These are phyloP conservation scores for Sylvia atricapilla DNA, from an alignment of 2,113 vertebrate genomes.

Conservation along the genomic window DNA sequence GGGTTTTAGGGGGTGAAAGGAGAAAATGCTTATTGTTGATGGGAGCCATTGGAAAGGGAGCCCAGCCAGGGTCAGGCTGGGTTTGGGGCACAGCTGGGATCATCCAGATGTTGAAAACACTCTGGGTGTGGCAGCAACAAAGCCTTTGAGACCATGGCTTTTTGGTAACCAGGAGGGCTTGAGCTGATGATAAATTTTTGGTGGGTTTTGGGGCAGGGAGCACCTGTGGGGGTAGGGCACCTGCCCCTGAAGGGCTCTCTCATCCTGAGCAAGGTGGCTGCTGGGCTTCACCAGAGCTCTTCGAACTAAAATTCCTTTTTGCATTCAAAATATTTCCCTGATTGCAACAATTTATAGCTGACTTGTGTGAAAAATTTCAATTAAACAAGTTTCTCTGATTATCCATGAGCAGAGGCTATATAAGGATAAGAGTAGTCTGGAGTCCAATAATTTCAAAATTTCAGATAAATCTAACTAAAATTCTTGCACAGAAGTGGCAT, in stretches of 20 bases:
- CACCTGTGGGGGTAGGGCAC: no score
- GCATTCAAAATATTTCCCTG: background rate
- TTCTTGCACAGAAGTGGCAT: background rate
- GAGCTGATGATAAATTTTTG: background rate
- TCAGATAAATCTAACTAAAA: background rate
- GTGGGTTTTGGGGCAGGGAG: background rate
- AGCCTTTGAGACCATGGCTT: background rate
- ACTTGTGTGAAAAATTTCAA: background rate
- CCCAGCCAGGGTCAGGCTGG: background rate
- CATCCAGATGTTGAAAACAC: background rate
- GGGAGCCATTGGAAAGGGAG: background rate
- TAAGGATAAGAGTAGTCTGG: background rate
- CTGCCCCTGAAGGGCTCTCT: background rate
- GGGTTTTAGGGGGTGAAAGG: background rate
- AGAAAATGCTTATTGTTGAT: conserved; percentile 38
- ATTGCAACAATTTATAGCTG: background rate
- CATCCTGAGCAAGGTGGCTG: background rate
- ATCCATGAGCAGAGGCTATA: background rate
- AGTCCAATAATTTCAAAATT: background rate
- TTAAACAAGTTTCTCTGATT: background rate
- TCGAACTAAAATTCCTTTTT: background rate
- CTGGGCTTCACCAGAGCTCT: background rate
- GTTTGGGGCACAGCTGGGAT: conserved; percentile 28
- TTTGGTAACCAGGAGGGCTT: background rate
- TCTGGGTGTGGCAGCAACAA: background rate